Base-by-base conservation (phyloP, 2,888 invertebrate species). In the Ophraella communa region DNA sequence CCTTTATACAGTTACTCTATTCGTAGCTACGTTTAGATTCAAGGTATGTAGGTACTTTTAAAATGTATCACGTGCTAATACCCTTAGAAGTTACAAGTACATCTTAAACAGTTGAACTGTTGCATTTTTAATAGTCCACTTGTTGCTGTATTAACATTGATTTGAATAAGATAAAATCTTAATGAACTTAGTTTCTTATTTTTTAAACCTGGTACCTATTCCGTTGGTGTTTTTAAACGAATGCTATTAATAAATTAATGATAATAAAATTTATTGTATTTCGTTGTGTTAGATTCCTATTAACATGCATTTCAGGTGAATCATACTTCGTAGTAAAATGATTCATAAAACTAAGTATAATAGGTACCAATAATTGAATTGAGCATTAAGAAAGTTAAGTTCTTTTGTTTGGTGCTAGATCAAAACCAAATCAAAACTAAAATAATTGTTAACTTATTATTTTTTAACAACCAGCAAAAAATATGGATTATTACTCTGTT, bases 31-130 rank as follows among this genome's bases (percentile, higher is more conserved):
- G 23, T 57, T 45, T 21, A 57, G 47, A 3, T 33, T 35, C 17
- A 14, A 7, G 2, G 23, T 49, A 24, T 24, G 39, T n/a, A n/a
- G n/a, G n/a, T 54, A 42, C 42, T 14, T 8, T 8, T 51, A n/a
- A 17, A 3, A 51, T n/a, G 27, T 57, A 57, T 57, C 49, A 57
- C 49, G 57, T 57, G 57, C 21, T 20, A 57, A 49, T 49, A 23
- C 35, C 45, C 47, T 57, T 57, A 30, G 4, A 18, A 14, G 23
- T 56, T 30, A 45, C 14, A 18, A 23, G 55, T 14, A 44, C 24
- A 24, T 10, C 30, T 4, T 30, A 10, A 2, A 39, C 17, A 8
- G 14, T 17, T 21, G 20, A 53, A 57, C 47, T 57, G 47, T 47
- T 57, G 35, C 35, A n/a, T n/a, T n/a, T 47, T 47, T 47, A 20